Evolutionary conservation across 2,113 vertebrate species (phyloP).

Genomic region (Fulmarus glacialis): DNA sequence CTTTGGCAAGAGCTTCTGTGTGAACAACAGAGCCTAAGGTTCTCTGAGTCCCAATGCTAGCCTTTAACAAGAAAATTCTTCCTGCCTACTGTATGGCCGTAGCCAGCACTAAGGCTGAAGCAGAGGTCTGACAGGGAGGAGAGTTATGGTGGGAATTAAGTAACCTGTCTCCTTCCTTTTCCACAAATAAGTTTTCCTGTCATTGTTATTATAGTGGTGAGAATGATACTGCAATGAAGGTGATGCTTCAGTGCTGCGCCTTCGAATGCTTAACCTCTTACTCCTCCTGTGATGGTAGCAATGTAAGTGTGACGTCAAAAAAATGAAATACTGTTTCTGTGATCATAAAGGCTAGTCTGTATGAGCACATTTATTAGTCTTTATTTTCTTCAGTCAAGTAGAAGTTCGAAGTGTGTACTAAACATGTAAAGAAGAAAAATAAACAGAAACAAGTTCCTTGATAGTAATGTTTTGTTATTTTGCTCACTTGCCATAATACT

Average conservation of each 20-base stretch:
- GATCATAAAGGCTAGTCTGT: background rate
- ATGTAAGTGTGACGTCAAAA: background rate
- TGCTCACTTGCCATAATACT: background rate
- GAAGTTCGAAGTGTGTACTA: background rate
- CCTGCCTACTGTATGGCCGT: background rate
- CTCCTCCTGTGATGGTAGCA: background rate
- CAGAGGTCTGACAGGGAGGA: background rate
- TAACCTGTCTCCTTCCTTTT: background rate
- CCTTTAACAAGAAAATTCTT: background rate
- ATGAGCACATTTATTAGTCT: background rate
- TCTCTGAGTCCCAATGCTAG: background rate
- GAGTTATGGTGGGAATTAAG: background rate
- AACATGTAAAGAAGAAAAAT: background rate
- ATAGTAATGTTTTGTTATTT: background rate
- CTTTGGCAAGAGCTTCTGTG: background rate
- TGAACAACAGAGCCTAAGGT: rapidly evolving
- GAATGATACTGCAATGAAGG: background rate
- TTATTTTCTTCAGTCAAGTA: background rate
- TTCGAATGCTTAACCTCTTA: background rate
- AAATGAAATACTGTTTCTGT: background rate
- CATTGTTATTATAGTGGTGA: background rate
- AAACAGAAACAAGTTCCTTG: background rate
- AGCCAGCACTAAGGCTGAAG: background rate
- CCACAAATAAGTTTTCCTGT: background rate
- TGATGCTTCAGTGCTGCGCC: background rate